These are phyloP conservation scores for Standfussiana lucernea DNA, from an alignment of 2,888 invertebrate species.

Conservation along the genomic window DNA sequence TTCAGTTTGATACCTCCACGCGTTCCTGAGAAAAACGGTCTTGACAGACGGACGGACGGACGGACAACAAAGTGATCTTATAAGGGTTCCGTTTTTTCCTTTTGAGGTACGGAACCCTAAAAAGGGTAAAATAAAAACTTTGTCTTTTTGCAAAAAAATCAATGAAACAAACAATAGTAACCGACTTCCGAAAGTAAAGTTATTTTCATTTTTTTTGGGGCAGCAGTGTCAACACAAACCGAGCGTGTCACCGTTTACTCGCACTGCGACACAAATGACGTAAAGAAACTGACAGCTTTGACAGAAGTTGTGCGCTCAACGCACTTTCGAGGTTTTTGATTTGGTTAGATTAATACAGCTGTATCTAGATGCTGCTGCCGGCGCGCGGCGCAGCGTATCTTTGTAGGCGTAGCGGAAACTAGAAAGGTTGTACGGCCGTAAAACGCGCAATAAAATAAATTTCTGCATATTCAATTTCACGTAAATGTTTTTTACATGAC, in stretches of 20 bases:
- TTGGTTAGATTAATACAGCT: neutral
- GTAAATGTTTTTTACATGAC: conserved; percentile 12
- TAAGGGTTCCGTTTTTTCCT: too few species aligned
- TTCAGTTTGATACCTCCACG: too few species aligned
- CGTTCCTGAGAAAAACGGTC: too few species aligned
- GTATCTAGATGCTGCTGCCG: neutral
- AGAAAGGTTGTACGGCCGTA: neutral
- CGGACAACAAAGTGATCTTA: too few species aligned
- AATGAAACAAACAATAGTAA: too few species aligned
- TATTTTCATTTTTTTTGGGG: too few species aligned
- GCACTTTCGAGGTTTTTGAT: neutral
- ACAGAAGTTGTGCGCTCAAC: neutral
- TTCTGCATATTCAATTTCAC: conserved; percentile 15
- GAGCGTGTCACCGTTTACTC: neutral
- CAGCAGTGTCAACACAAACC: neutral
- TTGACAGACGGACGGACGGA: too few species aligned
- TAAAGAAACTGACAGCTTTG: neutral
- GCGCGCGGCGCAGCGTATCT: neutral
- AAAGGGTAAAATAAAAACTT: too few species aligned
- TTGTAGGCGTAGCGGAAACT: conserved; percentile 8
- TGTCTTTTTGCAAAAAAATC: too few species aligned
- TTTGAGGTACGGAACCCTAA: too few species aligned
- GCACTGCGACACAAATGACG: neutral
- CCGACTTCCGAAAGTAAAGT: too few species aligned
- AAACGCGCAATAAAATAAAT: conserved; percentile 7